A percentile compares a stretch with the other conserved stretches of the same genome.
phyloP scores from a whole-genome alignment of 2,113 vertebrate genomes.

The Canis aureus region DNA sequence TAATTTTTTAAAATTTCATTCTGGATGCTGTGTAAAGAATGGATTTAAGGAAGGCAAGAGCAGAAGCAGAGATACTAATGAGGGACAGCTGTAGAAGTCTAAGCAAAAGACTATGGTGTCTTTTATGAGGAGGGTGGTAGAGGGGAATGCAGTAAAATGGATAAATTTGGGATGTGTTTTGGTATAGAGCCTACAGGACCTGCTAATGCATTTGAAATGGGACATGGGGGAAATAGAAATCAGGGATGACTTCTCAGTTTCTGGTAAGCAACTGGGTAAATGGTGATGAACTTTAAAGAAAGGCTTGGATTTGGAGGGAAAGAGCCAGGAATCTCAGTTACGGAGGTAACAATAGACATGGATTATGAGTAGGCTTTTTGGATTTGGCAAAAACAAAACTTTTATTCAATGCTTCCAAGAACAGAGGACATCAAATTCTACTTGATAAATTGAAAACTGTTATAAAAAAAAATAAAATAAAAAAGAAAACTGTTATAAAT shows the following conservation, averaged over 20 bases:
- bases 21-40: neutral
- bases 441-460: neutral
- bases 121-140: neutral
- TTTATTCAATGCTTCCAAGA: neutral
- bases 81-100: neutral
- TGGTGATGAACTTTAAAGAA: neutral
- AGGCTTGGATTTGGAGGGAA: constrained; percentile 39
- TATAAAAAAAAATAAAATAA: neutral
- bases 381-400: constrained; percentile 1
- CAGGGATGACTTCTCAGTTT: neutral
- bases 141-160: neutral
- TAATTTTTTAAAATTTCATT: neutral
- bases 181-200: neutral
- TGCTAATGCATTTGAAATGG: neutral
- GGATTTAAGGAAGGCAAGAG: neutral
- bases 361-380: neutral
- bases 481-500: neutral
- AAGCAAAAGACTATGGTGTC: neutral
- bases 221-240: neutral
- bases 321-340: neutral
- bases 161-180: neutral
- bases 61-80: neutral
- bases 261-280: neutral
- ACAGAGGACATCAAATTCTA: neutral
- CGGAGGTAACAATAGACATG: neutral